phyloP scores from a whole-genome alignment of 2,113 vertebrate species.

The Phaetusa simplex region DNA sequence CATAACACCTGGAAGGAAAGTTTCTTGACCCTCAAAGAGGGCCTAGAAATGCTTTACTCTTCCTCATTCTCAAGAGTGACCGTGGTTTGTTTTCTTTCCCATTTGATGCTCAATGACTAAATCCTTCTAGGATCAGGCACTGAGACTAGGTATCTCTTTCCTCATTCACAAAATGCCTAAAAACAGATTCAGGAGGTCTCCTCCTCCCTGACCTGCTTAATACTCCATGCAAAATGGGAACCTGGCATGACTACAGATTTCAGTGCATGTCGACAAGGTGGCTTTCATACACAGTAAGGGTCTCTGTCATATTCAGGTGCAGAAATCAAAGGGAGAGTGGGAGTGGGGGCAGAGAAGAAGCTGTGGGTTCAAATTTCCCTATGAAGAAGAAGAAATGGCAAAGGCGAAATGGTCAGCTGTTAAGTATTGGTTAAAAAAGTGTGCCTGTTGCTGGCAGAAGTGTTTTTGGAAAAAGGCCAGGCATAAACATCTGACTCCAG shows the following conservation, averaged over 20 bases:
- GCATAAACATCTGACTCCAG: not conserved
- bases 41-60: not conserved
- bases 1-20: not conserved
- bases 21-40: not conserved
- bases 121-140: not conserved
- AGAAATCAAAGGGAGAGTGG: not conserved
- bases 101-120: not conserved
- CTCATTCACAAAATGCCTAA: not conserved
- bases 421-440: not conserved
- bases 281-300: not conserved
- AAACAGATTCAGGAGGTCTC: not conserved
- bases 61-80: not conserved
- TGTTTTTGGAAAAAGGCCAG: not conserved
- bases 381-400: not conserved
- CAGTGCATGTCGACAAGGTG: not conserved
- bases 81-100: not conserved
- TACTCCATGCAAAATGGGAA: not conserved
- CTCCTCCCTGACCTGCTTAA: not conserved
- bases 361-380: not conserved
- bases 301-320: not conserved
- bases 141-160: not conserved
- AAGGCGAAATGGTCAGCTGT: not conserved
- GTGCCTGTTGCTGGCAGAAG: not conserved
- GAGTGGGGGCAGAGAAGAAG: not conserved
- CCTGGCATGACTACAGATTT: not conserved